Evolutionary conservation across 1,140 invertebrate species (phyloP).

Genomic region (Trigoniulus corallinus): DNA sequence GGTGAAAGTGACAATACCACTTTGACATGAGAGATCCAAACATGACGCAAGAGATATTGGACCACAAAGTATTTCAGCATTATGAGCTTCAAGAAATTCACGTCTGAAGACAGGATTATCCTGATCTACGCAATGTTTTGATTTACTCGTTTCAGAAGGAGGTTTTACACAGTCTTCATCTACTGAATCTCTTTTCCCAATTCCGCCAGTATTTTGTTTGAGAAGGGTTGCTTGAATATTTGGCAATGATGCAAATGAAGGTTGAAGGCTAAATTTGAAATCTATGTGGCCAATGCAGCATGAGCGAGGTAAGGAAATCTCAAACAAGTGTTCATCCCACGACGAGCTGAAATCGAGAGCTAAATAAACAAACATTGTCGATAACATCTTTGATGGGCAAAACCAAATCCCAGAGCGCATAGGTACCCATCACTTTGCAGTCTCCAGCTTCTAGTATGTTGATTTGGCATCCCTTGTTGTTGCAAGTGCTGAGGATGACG

Average conservation of each 20-base stretch:
- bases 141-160: neutral
- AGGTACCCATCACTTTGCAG: conserved; percentile 59
- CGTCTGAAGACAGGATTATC: conserved; percentile 55
- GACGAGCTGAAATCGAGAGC: conserved; percentile 37
- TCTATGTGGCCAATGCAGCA: conserved; percentile 69
- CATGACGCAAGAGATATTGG: conserved; percentile 61
- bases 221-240: conserved; percentile 45
- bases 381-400: neutral
- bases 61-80: conserved; percentile 75
- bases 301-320: conserved; percentile 55
- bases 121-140: too few species aligned
- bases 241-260: conserved; percentile 40
- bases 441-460: conserved; percentile 66
- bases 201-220: conserved; percentile 53
- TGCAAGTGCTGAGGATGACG: conserved; percentile 59
- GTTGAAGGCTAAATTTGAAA: conserved; percentile 63
- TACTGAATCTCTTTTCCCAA: conserved; percentile 2
- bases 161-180: conserved; percentile 12
- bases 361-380: conserved; percentile 1
- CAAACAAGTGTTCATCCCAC: conserved; percentile 82
- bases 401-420: neutral
- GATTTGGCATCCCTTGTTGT: conserved; percentile 47
- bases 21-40: conserved; percentile 65
- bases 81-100: conserved; percentile 65
- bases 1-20: conserved; percentile 63